Conservation (phyloP, 2,113 vertebrate genomes). For the Bettongia penicillata region DNA sequence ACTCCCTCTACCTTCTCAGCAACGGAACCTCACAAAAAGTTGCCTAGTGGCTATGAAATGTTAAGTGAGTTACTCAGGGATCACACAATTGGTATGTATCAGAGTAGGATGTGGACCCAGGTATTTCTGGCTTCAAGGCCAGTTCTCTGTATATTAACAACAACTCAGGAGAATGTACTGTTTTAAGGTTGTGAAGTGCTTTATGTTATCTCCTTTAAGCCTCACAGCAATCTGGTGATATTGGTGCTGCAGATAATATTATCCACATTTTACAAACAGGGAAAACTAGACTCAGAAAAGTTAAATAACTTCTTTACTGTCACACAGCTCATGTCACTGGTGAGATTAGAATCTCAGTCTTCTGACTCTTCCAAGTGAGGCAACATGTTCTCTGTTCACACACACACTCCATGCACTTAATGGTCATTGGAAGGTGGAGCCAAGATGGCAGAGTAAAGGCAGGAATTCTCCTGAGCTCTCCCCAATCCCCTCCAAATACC, state of each 20-base stretch:
- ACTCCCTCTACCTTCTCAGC: not conserved
- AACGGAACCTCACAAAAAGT: not conserved
- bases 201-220: not conserved
- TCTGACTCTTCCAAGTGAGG: not conserved
- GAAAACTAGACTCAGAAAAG: not conserved
- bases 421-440: too few species aligned
- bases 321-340: not conserved
- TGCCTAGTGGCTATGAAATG: not conserved
- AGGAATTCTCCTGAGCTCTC: too few species aligned
- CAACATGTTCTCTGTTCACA: not conserved
- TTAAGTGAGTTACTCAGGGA: not conserved
- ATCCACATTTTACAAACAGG: not conserved
- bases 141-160: not conserved
- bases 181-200: not conserved
- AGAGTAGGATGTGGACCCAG: not conserved
- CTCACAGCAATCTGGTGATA: not conserved
- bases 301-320: not conserved
- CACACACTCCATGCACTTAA: not conserved
- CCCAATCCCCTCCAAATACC: too few species aligned
- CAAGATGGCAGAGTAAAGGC: too few species aligned
- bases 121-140: not conserved
- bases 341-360: not conserved
- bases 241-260: not conserved
- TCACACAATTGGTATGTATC: not conserved
- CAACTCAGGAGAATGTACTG: not conserved